These are phyloP conservation scores for Acanthiza pusilla DNA, from an alignment of 2,797 vertebrate genomes.

Conservation along the genomic window DNA sequence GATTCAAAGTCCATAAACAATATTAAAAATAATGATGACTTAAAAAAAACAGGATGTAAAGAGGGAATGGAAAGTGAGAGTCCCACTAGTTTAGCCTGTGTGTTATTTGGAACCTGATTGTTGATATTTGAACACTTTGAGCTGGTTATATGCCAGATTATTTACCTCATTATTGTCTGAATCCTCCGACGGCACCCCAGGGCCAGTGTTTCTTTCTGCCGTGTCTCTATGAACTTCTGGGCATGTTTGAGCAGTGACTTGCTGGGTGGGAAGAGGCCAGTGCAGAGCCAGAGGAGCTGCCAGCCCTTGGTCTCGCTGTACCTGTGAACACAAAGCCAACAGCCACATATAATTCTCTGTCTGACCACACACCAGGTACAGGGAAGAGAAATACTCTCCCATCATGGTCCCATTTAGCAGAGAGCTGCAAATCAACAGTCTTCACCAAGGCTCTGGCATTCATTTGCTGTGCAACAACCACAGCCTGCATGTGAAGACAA, in stretches of 20 bases:
- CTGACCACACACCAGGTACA: background rate
- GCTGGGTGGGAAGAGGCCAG: conserved; percentile 89
- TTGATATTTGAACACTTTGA: background rate
- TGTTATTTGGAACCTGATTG: background rate
- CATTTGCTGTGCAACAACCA: background rate
- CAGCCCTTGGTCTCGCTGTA: conserved; percentile 88
- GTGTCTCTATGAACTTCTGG: conserved; percentile 89
- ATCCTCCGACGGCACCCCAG: conserved; percentile 83
- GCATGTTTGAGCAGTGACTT: conserved; percentile 83
- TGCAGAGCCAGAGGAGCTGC: conserved; percentile 96
- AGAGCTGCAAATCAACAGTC: background rate
- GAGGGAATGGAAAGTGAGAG: background rate
- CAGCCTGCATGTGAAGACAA: background rate
- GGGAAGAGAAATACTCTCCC: background rate
- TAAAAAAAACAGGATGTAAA: background rate
- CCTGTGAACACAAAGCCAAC: conserved; percentile 67
- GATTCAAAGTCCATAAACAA: background rate
- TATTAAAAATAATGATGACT: background rate
- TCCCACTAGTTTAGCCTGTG: background rate
- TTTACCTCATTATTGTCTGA: conserved; percentile 86
- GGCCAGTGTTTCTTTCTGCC: conserved; percentile 78
- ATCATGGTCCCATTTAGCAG: background rate
- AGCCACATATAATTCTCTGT: background rate
- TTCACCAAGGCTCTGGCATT: background rate
- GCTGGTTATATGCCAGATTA: background rate